Conservation (phyloP, 2,113 vertebrate species). For the Hypomesus transpacificus region DNA sequence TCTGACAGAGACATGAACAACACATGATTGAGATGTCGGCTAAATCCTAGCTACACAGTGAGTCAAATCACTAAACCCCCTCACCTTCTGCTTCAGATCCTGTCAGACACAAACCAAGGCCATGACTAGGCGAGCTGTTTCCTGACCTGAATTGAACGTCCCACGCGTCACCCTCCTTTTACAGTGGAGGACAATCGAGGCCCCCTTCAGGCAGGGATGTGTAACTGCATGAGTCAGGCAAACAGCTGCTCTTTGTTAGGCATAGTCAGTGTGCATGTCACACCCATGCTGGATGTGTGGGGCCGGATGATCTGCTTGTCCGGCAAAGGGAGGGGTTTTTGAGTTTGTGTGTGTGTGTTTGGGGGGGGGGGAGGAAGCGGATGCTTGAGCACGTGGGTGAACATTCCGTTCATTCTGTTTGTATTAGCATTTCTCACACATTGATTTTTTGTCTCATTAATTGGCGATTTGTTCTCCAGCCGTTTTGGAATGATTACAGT, state of each 20-base stretch:
- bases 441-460: conserved; percentile 65
- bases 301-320: conserved; percentile 33
- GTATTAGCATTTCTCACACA: conserved; percentile 47
- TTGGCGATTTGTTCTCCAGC: conserved; percentile 59
- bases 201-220: conserved; percentile 51
- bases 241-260: conserved; percentile 40
- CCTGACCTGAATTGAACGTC: conserved; percentile 7
- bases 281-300: conserved; percentile 31
- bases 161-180: conserved; percentile 38
- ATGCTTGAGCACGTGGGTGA: neutral
- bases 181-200: conserved; percentile 35
- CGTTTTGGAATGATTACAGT: conserved; percentile 52
- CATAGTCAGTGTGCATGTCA: conserved; percentile 34
- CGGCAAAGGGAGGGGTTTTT: neutral
- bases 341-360: neutral
- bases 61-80: too few species aligned
- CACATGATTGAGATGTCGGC: too few species aligned
- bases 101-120: conserved; percentile 15
- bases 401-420: conserved; percentile 44
- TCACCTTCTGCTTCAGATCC: too few species aligned
- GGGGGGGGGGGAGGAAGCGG: neutral
- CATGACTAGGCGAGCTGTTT: conserved; percentile 37
- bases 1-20: too few species aligned
- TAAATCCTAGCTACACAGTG: too few species aligned
- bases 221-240: conserved; percentile 57